Base-by-base conservation (phyloP, 2,113 vertebrate species). In the Lophius piscatorius region DNA sequence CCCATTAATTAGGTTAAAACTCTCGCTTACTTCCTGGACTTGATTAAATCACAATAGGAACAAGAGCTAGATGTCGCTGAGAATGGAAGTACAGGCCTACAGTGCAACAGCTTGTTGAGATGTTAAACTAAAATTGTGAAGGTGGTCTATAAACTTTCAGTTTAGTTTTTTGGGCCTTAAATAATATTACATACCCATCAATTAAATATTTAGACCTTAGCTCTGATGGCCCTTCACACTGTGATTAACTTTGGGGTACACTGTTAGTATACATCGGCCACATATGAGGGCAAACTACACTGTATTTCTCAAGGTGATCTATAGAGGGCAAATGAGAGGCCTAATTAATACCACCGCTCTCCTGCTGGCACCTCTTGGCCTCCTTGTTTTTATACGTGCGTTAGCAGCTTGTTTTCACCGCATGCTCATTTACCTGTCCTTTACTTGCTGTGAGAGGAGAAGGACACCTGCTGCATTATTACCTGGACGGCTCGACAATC, bases 371-470 rank as follows among this genome's bases (percentile, higher is more conserved):
- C 76, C 67, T 78, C 55, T 65, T 69, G 71, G 74, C 81, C 86
- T 80, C 35, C 45, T 50, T 54, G 45, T 80, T 82, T 80, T 87
- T 84, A 84, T 78, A 81, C 65, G 70, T 80, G 67, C 76, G 81
- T 82, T 78, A 87, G 42, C 78, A 78, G 80, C 75, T 76, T 81
- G 78, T 69, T 70, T 51, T 81, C 59, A 52, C 49, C 66, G 48
- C 72, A 61, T 78, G 50, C 60, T 88, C 80, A 90, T 89, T 84
- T 78, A 76, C 74, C 23, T 11, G 63, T 70, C 54, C 50, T 65
- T 18, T 73, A 74, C 67, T 22, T 24, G 39, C 54, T 18, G 52
- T 3, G 39, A 55, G 45, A 31, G 20, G 29, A 28, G 18, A 33
- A 9, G 23, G 33, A 12, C 1, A 24, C 40, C 29, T 45, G 72